Evolutionary conservation across 1,140 invertebrate species (phyloP), one percentile per base, ranked within the genome.

Genomic region (Temnothorax curvispinosus): DNA sequence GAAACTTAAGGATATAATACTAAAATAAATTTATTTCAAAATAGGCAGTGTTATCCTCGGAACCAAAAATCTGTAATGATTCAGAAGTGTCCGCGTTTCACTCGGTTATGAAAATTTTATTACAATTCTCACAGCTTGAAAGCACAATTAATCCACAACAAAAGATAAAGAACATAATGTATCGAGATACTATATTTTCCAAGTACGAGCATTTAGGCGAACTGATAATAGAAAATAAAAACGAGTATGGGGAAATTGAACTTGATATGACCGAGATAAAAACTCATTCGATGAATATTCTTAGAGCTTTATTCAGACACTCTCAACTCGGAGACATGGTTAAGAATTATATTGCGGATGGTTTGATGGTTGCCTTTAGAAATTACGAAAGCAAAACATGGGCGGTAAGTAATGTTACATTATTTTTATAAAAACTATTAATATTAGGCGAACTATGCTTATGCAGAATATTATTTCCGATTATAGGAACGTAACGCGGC

Each of bases 221-320:
- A 32, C 41, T 69, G 52, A 84, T 35, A 64, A 88, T 88, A 69
- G 77, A 88, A 32, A 44, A 88, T 65, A 74, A 80, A 56, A 67
- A 74, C 58, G 64, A 75, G 11, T 41, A 77, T 21, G 35, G 13
- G 0, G 69, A 76, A 50, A 67, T 47, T 72, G 65, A 90, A 87
- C 27, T 52, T 89, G 58, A 91, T 56, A 72, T 93, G n/a, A 93
- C 93, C 27, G 96, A 96, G 92, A 95, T 96, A 0, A 96, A 97
- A 92, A 97, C 97, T 58, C 98, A 99, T 95, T 96, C 97, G 7
- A 94, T 99, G 82, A 99, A 99, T 95, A 98, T 99, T 78, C 95
- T 99, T 67, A 95, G 98, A 88, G 97, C 97, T 0, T 94, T 99
- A 44, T 98, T 97, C 91, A 96, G 97, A 74, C 97, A 99, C 94